Evolutionary conservation across 2,888 invertebrate genomes (phyloP).

Genomic region (Himalopsyche tibetana): DNA sequence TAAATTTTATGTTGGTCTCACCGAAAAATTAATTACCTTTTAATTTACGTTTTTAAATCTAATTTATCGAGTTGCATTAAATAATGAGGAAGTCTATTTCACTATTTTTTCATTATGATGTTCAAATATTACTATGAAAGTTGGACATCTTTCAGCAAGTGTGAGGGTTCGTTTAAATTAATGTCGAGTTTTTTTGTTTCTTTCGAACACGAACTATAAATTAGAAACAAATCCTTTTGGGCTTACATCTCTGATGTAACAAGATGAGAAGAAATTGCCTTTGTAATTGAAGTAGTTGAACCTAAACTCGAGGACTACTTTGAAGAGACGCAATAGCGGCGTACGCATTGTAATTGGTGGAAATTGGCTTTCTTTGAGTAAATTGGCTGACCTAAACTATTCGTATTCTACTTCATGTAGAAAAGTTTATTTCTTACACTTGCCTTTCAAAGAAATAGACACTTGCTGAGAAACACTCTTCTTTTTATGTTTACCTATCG

Average conservation of each 20-base stretch:
- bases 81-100: too few relatives aligned
- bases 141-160: too few relatives aligned
- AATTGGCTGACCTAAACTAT: conserved; percentile 17
- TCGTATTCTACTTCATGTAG: neutral
- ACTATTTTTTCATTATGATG: too few relatives aligned
- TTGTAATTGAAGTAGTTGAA: conserved; percentile 35
- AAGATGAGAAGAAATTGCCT: conserved; percentile 24
- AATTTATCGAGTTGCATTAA: too few relatives aligned
- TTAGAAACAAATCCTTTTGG: conserved; percentile 27
- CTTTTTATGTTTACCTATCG: too few relatives aligned
- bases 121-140: too few relatives aligned
- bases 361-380: conserved; percentile 27
- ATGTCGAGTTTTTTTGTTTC: neutral
- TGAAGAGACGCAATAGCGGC: neutral
- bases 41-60: too few relatives aligned
- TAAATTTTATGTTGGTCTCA: too few relatives aligned
- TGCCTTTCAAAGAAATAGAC: neutral
- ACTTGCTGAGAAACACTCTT: neutral
- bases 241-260: conserved; percentile 24
- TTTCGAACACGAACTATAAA: neutral
- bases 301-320: conserved; percentile 34
- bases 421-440: conserved; percentile 32
- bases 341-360: conserved; percentile 22
- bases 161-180: too few relatives aligned
- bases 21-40: too few relatives aligned